Conservation (phyloP, 1,140 invertebrate species). For the Chironomus tepperi region DNA sequence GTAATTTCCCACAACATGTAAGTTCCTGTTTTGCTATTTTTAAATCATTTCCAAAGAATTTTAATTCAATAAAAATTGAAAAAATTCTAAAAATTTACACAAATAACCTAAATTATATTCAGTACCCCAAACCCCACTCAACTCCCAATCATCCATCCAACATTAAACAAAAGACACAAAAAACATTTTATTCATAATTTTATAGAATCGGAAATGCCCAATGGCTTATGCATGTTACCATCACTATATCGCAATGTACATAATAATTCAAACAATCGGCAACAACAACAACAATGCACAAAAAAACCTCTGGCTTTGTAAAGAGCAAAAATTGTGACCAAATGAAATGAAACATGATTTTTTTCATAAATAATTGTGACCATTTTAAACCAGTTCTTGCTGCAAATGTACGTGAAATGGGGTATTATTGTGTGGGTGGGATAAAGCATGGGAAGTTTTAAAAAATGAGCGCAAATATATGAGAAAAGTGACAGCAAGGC, state of each 20-base stretch:
- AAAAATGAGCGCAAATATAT: not conserved
- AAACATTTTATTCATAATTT: not conserved
- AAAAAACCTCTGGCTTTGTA: not conserved
- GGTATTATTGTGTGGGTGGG: too few relatives aligned
- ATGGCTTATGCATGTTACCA: not conserved
- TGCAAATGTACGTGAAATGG: not conserved
- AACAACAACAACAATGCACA: not conserved
- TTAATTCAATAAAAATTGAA: too few relatives aligned
- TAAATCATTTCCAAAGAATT: too few relatives aligned
- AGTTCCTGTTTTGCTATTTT: too few relatives aligned
- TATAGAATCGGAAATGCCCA: not conserved
- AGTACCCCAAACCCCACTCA: not conserved
- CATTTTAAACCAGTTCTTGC: not conserved
- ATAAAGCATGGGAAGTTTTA: too few relatives aligned
- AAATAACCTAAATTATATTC: not conserved
- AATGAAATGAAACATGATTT: not conserved
- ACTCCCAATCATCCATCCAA: not conserved
- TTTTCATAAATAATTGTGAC: conserved; percentile 2
- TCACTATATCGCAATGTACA: not conserved
- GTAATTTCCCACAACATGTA: too few relatives aligned
- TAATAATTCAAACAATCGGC: not conserved
- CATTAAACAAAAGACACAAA: not conserved
- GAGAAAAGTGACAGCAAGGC: not conserved
- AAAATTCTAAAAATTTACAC: too few relatives aligned
- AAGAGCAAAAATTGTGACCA: not conserved